Base-by-base conservation (phyloP, 2,888 invertebrate genomes). In the Sarcophaga variegata region DNA sequence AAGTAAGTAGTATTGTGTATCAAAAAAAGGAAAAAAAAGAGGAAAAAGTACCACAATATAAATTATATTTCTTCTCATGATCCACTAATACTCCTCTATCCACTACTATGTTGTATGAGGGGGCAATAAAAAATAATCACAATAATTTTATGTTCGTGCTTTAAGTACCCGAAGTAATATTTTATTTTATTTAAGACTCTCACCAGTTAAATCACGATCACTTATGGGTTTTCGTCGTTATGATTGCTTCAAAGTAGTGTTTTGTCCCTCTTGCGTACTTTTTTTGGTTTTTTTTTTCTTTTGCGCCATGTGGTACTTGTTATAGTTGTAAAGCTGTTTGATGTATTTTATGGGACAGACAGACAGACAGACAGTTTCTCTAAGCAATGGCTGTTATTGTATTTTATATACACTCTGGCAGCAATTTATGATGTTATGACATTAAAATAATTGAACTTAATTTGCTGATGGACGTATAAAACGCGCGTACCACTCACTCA, bases 371-470 rank as follows among this genome's bases (percentile, higher is more conserved):
- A 54, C 54, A 54, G 14, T 54, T 77, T 81, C 84, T 84, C 78
- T 84, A 84, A 81, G 81, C 69, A 82, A 80, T 81, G 14, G 54
- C 10, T 85, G 84, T 85, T 60, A 67, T 47, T 54, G 72, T 59
- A 72, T 84, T 75, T 70, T 74, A 74, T 85, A 78, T 76, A 75
- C 83, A 78, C 81, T 85, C 79, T 82, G 84, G 79, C 84, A 84
- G 87, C 87, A 84, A 87, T 85, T 87, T 87, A 84, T 87, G 87
- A 87, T 87, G 87, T 87, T 87, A 87, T 87, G 87, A 87, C 87
- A 87, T 87, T 87, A 87, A 87, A 85, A 84, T 87, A 87, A 87
- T 87, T 87, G 87, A 87, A 87, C 87, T 87, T 87, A 87, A 87
- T 87, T 87, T 87, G 84, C 87, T 87, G 87, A 87, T 87, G 87